These are phyloP conservation scores for Axis porcinus DNA, from an alignment of 2,113 vertebrate species.

Conservation along the genomic window DNA sequence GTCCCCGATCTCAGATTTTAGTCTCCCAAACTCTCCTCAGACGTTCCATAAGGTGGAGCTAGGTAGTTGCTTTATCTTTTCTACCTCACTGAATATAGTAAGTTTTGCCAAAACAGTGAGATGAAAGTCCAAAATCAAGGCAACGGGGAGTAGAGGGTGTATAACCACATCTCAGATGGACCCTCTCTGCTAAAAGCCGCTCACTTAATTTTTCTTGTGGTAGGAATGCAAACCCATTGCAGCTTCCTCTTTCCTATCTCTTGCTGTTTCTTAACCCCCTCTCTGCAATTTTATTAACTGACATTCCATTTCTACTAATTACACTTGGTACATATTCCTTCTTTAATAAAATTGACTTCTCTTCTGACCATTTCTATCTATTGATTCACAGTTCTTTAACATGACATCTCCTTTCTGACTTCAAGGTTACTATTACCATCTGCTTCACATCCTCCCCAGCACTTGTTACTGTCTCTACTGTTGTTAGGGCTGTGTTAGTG, in stretches of 20 bases:
- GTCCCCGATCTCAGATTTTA: not conserved
- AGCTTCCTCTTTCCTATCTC: not conserved
- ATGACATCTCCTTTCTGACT: not conserved
- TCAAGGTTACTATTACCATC: not conserved
- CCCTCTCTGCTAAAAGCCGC: not conserved
- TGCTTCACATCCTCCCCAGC: not conserved
- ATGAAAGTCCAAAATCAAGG: not conserved
- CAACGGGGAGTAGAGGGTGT: not conserved
- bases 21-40: not conserved
- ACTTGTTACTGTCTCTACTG: not conserved
- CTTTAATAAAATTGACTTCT: not conserved
- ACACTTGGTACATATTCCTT: not conserved
- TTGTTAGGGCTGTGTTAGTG: not conserved
- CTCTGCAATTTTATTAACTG: accelerated
- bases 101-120: not conserved
- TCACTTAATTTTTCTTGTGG: not conserved
- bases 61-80: not conserved
- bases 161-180: too few species aligned
- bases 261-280: not conserved
- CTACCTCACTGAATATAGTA: not conserved
- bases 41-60: not conserved
- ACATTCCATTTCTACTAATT: not conserved
- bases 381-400: not conserved
- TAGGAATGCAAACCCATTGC: not conserved
- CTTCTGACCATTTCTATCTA: not conserved